These are phyloP conservation scores for Zaprionus obscuricornis DNA, from an alignment of 2,888 invertebrate species.

Conservation along the genomic window DNA sequence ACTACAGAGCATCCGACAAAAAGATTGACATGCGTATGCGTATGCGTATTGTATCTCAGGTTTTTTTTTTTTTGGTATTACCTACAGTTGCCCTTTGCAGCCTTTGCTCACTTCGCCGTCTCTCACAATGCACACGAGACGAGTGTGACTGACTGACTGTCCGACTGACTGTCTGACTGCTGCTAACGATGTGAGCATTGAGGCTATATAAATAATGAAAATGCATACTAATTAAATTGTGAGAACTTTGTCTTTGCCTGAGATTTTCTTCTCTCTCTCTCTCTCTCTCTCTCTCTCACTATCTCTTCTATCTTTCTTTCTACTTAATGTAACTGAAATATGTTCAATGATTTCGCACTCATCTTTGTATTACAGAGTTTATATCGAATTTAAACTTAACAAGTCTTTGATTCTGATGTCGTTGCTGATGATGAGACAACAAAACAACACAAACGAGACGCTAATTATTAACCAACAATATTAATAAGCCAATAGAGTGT, in stretches of 20 bases:
- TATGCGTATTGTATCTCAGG: neutral
- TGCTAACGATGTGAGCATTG: conserved; percentile 55
- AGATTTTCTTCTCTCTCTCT: conserved; percentile 12
- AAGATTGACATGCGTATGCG: conserved; percentile 53
- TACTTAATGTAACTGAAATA: too few species aligned
- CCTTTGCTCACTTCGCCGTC: neutral
- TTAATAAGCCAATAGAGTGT: conserved; percentile 30
- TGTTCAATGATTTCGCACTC: conserved; percentile 60
- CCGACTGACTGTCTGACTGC: neutral
- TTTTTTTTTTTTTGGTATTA: too few species aligned
- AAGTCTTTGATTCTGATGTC: conserved; percentile 1
- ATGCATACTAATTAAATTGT: conserved; percentile 72
- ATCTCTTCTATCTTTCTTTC: too few species aligned
- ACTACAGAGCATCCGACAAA: conserved; percentile 38
- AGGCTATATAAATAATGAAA: conserved; percentile 68
- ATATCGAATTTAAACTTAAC: conserved; percentile 8
- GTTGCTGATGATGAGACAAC: conserved; percentile 16
- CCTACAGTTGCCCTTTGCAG: neutral
- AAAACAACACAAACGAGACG: conserved; percentile 40
- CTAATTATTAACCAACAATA: conserved; percentile 61
- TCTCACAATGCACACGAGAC: conserved; percentile 9
- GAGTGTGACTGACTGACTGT: conserved; percentile 32
- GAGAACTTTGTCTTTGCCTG: conserved; percentile 52
- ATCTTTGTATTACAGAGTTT: conserved; percentile 14
- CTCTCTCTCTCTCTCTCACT: too few species aligned